Base-by-base conservation (phyloP, 2,888 invertebrate species). In the Ischnura elegans region DNA sequence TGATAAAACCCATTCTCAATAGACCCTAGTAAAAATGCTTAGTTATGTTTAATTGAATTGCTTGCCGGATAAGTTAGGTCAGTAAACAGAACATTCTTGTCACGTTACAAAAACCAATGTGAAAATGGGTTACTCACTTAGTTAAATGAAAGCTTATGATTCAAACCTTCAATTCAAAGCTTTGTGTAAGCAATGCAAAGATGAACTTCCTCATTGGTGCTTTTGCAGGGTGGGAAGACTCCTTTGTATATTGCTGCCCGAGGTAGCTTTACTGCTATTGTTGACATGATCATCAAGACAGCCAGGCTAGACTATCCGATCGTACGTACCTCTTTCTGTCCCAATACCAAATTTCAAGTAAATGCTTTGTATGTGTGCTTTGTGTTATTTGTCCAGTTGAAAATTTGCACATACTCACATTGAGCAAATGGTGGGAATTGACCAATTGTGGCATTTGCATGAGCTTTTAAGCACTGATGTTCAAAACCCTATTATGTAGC, bases 181-280 rank as follows among this genome's bases (percentile, higher is more conserved):
- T 76, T 76, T 76, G 29, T 76, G n/a, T 84, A 46, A 43, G 45
- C 76, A 85, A 47, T 42, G 47, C 76, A 93, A 93, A 93, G 85
- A 85, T 93, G 84, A 93, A 85, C 84, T 85, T 85, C 93, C 76
- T 76, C 76, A 42, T 86, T 93, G 55, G 42, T 84, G 61, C 93
- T 94, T 94, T 96, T 96, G 43, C 95, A 97, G 97, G 96, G 97
- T 94, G 97, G 97, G 55, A 96, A 97, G 93, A 98, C 98, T 0
- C 98, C 98, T 55, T 96, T 98, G 95, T 97, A 98, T 94, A 97
- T 98, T 47, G 98, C 98, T 0, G 98, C 98, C 2, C 96, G 98
- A 93, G 98, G 98, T 25, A 98, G 98, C 95, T 98, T 98, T 96
- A 98, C 98, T 0, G 98, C 98, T 51, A 98, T 98, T 94, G 97